These are phyloP conservation scores for Philaethria dido DNA, from an alignment of 2,888 invertebrate species.

Conservation along the genomic window DNA sequence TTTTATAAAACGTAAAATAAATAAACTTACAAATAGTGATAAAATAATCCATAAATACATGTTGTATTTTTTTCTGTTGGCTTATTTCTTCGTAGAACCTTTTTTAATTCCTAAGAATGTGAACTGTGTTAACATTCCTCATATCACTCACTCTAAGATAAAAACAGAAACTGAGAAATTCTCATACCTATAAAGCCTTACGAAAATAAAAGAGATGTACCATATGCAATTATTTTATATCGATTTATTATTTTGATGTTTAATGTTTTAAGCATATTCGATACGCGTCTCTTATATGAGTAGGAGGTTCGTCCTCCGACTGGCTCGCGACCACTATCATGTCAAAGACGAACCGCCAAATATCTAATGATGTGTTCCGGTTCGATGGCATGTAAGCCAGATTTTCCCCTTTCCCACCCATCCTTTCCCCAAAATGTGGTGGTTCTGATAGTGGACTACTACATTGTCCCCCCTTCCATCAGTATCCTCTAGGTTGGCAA, in stretches of 20 bases:
- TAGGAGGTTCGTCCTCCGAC: no score
- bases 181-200: conserved; percentile 22
- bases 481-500: no score
- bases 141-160: conserved; percentile 36
- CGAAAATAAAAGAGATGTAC: conserved; percentile 27
- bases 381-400: no score
- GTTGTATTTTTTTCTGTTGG: conserved; percentile 5
- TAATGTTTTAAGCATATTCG: no score
- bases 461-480: no score
- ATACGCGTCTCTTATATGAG: no score
- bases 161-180: conserved; percentile 42
- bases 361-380: no score
- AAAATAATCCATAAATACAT: conserved; percentile 33
- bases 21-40: conserved; percentile 38
- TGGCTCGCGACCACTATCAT: no score
- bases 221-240: conserved; percentile 9
- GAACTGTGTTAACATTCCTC: conserved; percentile 15
- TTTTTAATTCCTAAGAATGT: background rate
- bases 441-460: no score
- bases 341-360: no score
- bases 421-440: no score
- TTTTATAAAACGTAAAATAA: background rate
- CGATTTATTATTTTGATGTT: background rate
- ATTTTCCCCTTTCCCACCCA: no score
- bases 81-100: background rate